Base-by-base conservation (phyloP, 2,888 invertebrate genomes). In the Melieria omissa region DNA sequence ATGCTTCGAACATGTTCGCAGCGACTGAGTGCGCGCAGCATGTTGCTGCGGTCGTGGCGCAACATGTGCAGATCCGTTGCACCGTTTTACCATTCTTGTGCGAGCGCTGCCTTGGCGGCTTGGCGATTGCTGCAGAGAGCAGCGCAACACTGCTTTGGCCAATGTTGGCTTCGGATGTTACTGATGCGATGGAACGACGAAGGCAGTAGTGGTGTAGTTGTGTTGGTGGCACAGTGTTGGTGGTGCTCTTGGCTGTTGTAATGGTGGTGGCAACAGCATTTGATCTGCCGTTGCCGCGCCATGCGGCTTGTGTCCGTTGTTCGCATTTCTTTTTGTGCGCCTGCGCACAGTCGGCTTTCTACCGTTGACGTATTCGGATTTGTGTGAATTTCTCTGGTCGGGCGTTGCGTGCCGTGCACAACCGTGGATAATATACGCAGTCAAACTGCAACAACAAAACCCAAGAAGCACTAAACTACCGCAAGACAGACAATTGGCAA, bases 291-390 rank as follows among this genome's bases (percentile, higher is more conserved):
- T 42, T 52, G 62, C 69, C 60, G 41, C 46, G 71, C 70, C 70
- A 63, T 61, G 66, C 65, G 41, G 61, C 74, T 29, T 29, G 68
- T 72, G 73, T 69, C 69, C 76, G 73, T 77, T 76, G 77, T 77
- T 74, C 78, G 84, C 83, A 84, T 85, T 86, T 84, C 83, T 82
- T 86, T 85, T 83, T 79, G 79, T 79, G 85, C 86, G 86, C 86
- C 86, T 82, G 84, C 84, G 85, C 86, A 85, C 86, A 86, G 87
- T 87, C 85, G 84, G 84, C 84, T 86, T 86, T 87, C 85, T 86
- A 84, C 85, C 87, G 85, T 86, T 83, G 84, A 84, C 85, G 87
- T 85, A 84, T 84, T 81, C 85, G 86, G 87, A 86, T 86, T 86
- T 85, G 83, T 82, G 82, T 78, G 83, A 80, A 81, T 80, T 77